Conservation (phyloP, 2,888 invertebrate species). For the Agelastica alni region DNA sequence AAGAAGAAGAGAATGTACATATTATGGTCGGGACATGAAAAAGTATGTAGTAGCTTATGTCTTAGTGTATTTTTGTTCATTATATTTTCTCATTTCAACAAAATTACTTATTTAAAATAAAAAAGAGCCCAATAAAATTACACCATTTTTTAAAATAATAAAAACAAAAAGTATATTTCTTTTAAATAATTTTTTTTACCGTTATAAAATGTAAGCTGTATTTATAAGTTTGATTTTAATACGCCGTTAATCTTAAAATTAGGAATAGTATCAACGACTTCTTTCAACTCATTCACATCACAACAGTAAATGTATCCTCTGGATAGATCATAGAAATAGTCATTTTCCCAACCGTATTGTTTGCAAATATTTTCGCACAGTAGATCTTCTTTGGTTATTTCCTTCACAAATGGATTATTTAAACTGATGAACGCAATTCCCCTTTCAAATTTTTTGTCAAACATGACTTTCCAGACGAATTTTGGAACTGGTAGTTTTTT, state of each 20-base stretch:
- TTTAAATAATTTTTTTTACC: no score
- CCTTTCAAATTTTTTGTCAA: slow-evolving; percentile 49
- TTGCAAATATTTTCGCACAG: slow-evolving; percentile 54
- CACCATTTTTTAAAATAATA: no score
- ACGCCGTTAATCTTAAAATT: slow-evolving; percentile 38
- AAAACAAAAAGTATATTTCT: no score
- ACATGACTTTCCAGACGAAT: slow-evolving; percentile 58
- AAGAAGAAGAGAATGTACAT: no score
- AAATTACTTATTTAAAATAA: no score
- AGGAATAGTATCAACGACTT: slow-evolving; percentile 31
- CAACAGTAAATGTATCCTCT: slow-evolving; percentile 56
- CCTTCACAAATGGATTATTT: slow-evolving; percentile 58
- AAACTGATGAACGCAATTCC: slow-evolving; percentile 60
- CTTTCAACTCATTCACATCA: slow-evolving; percentile 47
- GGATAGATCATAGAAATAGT: slow-evolving; percentile 40
- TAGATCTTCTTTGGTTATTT: slow-evolving; percentile 34
- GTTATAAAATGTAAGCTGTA: no score
- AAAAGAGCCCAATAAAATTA: no score
- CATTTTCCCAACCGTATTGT: slow-evolving; percentile 47
- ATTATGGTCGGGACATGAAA: no score
- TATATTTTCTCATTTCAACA: no score
- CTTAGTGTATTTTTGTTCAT: no score
- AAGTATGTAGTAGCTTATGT: no score
- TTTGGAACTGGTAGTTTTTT: slow-evolving; percentile 56
- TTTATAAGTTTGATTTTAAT: no score